Evolutionary conservation across 2,888 invertebrate genomes (phyloP).

Genomic region (Aradus depressus): DNA sequence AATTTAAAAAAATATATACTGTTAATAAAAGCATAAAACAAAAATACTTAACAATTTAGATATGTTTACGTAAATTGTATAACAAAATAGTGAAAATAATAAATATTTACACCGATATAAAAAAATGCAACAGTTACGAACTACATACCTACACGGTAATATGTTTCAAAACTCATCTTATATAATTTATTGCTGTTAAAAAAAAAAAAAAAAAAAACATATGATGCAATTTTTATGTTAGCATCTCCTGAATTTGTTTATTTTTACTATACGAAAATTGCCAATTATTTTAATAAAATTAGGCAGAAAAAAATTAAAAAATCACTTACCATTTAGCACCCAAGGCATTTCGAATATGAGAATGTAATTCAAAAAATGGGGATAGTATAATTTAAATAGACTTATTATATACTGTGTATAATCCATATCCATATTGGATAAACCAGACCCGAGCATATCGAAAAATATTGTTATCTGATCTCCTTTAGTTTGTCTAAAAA

Average conservation of each 20-base stretch:
- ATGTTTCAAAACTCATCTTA: too few relatives aligned
- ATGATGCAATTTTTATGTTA: too few relatives aligned
- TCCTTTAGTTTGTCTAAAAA: slow-evolving; percentile 55
- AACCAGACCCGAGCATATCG: slow-evolving; percentile 78
- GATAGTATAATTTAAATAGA: slow-evolving; percentile 80
- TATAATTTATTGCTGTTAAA: too few relatives aligned
- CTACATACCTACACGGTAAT: not conserved
- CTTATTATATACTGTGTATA: slow-evolving; percentile 76
- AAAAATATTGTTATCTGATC: slow-evolving; percentile 74
- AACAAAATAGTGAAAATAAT: not conserved
- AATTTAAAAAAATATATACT: slow-evolving; percentile 8
- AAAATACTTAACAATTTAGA: not conserved
- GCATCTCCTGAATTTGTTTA: too few relatives aligned
- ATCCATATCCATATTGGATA: slow-evolving; percentile 85
- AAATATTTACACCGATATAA: not conserved
- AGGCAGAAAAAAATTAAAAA: not conserved
- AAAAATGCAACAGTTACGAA: slow-evolving; percentile 10
- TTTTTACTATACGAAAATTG: too few relatives aligned
- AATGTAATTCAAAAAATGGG: slow-evolving; percentile 75
- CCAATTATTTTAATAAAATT: slow-evolving; percentile 3
- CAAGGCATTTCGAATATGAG: slow-evolving; percentile 89
- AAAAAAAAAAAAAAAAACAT: too few relatives aligned
- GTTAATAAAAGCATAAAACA: too few relatives aligned
- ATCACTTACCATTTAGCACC: slow-evolving; percentile 64
- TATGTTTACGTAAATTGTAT: not conserved